These are phyloP conservation scores for Leucophenga maculata DNA, from an alignment of 2,888 invertebrate genomes.

Conservation along the genomic window DNA sequence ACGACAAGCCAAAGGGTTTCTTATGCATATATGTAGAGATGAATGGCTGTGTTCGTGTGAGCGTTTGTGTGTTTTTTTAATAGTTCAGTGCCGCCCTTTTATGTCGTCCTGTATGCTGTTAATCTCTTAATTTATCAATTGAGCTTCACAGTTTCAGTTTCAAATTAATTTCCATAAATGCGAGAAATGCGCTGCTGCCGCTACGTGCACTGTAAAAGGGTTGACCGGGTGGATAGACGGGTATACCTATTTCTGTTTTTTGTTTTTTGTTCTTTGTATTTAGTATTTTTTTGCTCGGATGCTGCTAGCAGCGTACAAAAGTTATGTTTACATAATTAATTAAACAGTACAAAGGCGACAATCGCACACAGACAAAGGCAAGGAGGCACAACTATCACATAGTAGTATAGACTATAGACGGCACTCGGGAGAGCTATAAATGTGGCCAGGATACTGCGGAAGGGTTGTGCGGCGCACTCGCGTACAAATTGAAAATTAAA, in stretches of 20 bases:
- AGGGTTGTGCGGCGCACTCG: background rate
- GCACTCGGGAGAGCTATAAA: conserved; percentile 17
- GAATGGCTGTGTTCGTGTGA: background rate
- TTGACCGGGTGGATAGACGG: conserved; percentile 14
- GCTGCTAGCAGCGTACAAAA: conserved; percentile 45
- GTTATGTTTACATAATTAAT: conserved; percentile 66
- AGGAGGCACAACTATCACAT: conserved; percentile 1
- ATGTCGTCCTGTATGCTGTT: conserved; percentile 48
- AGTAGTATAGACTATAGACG: too few species aligned
- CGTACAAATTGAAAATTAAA: conserved; percentile 17
- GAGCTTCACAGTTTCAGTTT: conserved; percentile 56
- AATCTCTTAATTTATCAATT: conserved; percentile 68
- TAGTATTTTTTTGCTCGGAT: background rate
- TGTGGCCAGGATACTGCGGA: conserved; percentile 27
- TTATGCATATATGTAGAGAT: background rate
- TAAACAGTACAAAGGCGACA: conserved; percentile 59
- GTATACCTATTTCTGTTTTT: background rate
- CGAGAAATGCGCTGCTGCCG: conserved; percentile 40
- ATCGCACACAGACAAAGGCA: conserved; percentile 20
- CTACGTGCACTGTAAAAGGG: background rate
- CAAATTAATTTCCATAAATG: conserved; percentile 68
- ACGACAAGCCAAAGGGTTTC: conserved; percentile 16
- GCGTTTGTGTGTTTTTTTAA: conserved; percentile 9
- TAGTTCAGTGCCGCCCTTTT: conserved; percentile 13
- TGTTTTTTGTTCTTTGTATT: background rate